A percentile compares a stretch with the other conserved stretches of the same genome.
phyloP scores from a whole-genome alignment of 2,888 invertebrate genomes.

The Drosophila incognita region DNA sequence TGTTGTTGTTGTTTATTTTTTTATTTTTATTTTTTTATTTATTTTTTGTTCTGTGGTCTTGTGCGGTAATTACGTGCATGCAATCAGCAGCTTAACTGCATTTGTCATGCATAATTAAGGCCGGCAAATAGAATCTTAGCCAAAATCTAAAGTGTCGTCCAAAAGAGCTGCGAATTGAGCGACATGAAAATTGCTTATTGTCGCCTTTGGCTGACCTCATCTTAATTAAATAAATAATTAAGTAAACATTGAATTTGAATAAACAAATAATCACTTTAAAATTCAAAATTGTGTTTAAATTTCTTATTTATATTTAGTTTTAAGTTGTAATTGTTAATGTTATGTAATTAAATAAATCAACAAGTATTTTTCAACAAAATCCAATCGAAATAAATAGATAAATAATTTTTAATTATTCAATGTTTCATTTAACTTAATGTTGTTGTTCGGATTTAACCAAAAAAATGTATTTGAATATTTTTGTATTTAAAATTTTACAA shows the following conservation, averaged over 20 bases:
- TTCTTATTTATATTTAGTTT: neutral
- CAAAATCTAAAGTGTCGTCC: conserved; percentile 49
- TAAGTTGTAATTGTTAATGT: rapidly evolving
- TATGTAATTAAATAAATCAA: too few relatives aligned
- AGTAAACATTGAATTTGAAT: neutral
- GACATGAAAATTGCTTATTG: conserved; percentile 12
- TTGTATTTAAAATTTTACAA: neutral
- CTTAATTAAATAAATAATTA: neutral
- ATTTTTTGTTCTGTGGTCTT: conserved; percentile 22
- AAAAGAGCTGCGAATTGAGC: conserved; percentile 30
- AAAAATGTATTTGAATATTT: neutral
- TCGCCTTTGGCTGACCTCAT: conserved; percentile 6
- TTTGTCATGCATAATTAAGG: conserved; percentile 78
- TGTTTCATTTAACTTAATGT: too few relatives aligned
- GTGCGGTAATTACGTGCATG: conserved; percentile 74
- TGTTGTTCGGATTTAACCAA: too few relatives aligned
- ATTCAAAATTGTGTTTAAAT: neutral
- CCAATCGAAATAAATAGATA: neutral
- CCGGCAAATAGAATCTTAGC: conserved; percentile 49
- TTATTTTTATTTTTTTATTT: neutral
- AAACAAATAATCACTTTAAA: neutral
- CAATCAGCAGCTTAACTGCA: conserved; percentile 68
- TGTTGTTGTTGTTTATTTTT: neutral
- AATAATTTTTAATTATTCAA: too few relatives aligned
- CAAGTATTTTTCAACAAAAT: neutral